phyloP scores from a whole-genome alignment of 2,113 vertebrate genomes.

The Oncorhynchus masou region DNA sequence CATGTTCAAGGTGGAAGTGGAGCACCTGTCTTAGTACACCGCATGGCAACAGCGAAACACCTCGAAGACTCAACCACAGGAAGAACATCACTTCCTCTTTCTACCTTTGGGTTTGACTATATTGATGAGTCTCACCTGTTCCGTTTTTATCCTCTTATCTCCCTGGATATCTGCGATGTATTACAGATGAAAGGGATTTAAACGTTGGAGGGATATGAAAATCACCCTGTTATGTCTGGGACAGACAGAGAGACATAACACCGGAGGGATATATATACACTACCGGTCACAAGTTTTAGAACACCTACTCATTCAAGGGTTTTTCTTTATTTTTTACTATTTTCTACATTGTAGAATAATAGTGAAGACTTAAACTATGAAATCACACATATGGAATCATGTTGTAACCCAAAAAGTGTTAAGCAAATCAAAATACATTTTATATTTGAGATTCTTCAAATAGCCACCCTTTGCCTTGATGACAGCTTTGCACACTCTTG shows the following conservation, averaged over 20 bases:
- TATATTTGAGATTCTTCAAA: too few relatives aligned
- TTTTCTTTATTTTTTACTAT: too few relatives aligned
- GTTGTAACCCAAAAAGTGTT: too few relatives aligned
- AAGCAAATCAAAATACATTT: too few relatives aligned
- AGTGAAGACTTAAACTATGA: too few relatives aligned
- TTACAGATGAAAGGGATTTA: slow-evolving; percentile 25
- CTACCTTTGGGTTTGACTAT: not conserved
- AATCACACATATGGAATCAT: too few relatives aligned
- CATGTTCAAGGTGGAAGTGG: slow-evolving; percentile 23
- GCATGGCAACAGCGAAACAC: slow-evolving; percentile 1
- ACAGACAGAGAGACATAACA: slow-evolving; percentile 2
- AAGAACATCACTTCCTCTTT: slow-evolving; percentile 9
- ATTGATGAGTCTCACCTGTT: slow-evolving; percentile 1
- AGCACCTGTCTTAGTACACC: slow-evolving; percentile 21
- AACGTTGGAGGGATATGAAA: slow-evolving; percentile 30
- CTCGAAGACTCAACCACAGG: not conserved
- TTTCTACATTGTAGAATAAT: too few relatives aligned
- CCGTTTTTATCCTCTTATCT: slow-evolving; percentile 20
- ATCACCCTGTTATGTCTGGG: slow-evolving; percentile 28
- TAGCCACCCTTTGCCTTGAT: too few relatives aligned
- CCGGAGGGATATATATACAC: not conserved
- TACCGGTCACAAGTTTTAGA: too few relatives aligned
- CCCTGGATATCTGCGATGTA: slow-evolving; percentile 9
- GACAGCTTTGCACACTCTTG: too few relatives aligned
- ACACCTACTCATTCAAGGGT: too few relatives aligned